Evolutionary conservation across 2,888 invertebrate species (phyloP), one percentile per base, ranked within the genome.

Genomic region (Listrodromus nycthemerus): DNA sequence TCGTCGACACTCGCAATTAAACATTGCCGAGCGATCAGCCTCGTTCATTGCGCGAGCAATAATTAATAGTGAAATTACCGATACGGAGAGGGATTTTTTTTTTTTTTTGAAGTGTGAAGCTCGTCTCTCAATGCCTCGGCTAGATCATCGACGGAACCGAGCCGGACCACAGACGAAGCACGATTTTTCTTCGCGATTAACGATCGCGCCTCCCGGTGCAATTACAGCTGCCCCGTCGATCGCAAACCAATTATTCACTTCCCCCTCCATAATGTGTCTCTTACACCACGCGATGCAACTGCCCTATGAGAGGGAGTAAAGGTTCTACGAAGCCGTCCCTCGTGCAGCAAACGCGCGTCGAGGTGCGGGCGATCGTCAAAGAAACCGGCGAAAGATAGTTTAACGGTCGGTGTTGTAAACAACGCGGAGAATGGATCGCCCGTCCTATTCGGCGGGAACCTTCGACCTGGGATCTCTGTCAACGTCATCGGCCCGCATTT

Each of bases 181-280:
- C 41, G 74, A 78, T 74, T 33, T 19, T 41, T 45, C 69, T 70
- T 16, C 21, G 79, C 74, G 61, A 80, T 80, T 52, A 76, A 76
- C 55, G 75, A 66, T 70, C 63, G 73, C 61, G 67, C 24, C 52
- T 63, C 21, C 61, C 27, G 61, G 63, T 19, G 69, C 74, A 78
- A 78, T 82, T 69, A 77, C 77, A 33, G 45, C 66, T 63, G 50
- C 67, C 27, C 24, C 30, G 7, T 41, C n/a, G 63, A 82, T 75
- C 37, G 55, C 45, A 65, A 48, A 6, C 66, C 37, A 78, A 61
- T 74, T 52, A 78, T 63, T 82, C 71, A 77, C 80, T 67, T 41
- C 50, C 8, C n/a, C 76, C n/a, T 41, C n/a, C 52, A 21, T 41
- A 8, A 41, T 52, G 52, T 41, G 27, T 71, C 37, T 65, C 52